Base-by-base conservation (phyloP, 2,888 invertebrate genomes). In the Nymphalis c-album region DNA sequence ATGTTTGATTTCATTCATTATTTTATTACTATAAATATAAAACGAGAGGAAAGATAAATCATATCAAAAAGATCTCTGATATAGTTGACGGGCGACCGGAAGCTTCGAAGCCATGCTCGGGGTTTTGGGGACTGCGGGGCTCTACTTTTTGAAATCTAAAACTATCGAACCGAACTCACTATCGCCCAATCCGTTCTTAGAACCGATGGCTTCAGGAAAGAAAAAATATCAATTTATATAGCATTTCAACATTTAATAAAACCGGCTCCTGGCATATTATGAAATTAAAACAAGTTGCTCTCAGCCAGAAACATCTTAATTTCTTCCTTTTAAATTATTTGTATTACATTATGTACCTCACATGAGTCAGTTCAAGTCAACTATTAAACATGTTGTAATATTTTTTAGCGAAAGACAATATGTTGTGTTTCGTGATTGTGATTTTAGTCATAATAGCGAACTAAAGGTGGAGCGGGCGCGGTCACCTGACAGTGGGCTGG, bases 191-290 rank as follows among this genome's bases (percentile, higher is more conserved):
- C 78, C 79, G 79, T 77, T 82, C 82, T 87, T 83, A 90, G 84
- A 88, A 90, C 78, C 89, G 89, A 84, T 90, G 88, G 87, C 89
- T 90, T 88, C 60, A 63, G 66, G 78, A 80, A 86, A 87, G 76
- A 86, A 84, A 82, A 81, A 83, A 75, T 64, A 59, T 71, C 69
- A 73, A 65, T 67, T 68, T 67, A 72, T 68, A 67, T 69, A 63
- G 26, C 61, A 48, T 64, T 60, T 53, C 47, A 50, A 31, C 60
- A 13, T 7, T n/a, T 51, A 10, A 62, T 35, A 20, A 31, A 7
- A n/a, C 7, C 53, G 50, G 50, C 50, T 50, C n/a, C 51, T 20
- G 51, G 16, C 1, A 22, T 51, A 16, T 17, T 26, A 51, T 2
- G 16, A 13, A 5, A 22, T 31, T 31, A 31, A 31, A 31, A n/a